Conservation (phyloP, 2,797 vertebrate species). For the Masticophis lateralis region DNA sequence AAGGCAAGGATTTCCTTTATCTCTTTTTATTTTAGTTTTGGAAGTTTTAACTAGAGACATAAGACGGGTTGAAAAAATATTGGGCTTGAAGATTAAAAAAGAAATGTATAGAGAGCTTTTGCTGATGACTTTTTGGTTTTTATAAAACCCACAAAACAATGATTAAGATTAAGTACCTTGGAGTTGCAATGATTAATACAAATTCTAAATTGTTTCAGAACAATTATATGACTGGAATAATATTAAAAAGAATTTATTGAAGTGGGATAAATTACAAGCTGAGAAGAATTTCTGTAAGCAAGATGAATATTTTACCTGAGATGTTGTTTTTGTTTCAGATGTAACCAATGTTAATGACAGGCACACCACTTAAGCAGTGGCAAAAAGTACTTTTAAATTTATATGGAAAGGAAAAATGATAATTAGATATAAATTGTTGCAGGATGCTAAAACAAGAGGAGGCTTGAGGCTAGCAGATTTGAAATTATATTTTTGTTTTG, state of each 20-base stretch:
- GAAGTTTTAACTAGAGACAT: background rate
- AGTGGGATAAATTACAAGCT: background rate
- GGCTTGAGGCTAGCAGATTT: background rate
- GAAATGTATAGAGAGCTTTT: background rate
- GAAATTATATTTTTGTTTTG: background rate
- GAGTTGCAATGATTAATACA: background rate
- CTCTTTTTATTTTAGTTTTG: background rate
- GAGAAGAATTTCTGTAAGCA: background rate
- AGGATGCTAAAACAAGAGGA: background rate
- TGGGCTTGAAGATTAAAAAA: background rate
- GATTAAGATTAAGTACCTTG: background rate
- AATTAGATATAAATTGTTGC: background rate
- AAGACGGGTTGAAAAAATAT: background rate
- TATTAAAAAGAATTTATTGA: background rate
- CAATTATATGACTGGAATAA: background rate
- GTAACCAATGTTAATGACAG: background rate
- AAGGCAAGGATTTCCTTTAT: background rate
- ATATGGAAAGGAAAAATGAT: background rate
- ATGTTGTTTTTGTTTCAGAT: background rate
- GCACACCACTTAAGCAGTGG: background rate
- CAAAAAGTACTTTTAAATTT: background rate
- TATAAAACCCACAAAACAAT: background rate
- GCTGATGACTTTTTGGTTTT: background rate
- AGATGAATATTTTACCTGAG: background rate
- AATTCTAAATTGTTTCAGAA: background rate